Conservation (phyloP, 1,140 invertebrate genomes). For the Zaprionus africanus region DNA sequence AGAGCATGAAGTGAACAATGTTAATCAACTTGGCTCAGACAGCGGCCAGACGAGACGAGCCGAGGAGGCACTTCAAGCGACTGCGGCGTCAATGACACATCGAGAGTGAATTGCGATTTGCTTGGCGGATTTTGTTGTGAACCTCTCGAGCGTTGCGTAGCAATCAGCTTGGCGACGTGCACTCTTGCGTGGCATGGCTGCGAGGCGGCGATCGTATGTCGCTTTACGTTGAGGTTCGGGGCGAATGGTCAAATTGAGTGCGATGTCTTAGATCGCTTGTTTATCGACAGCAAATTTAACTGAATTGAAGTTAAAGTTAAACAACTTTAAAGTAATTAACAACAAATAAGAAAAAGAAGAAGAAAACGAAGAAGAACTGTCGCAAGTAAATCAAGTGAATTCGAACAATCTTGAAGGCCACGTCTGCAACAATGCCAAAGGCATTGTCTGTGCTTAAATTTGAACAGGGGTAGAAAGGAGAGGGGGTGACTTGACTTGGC, state of each 20-base stretch:
- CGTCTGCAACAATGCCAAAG: neutral
- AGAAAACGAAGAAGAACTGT: too few species aligned
- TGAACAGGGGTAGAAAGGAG: too few species aligned
- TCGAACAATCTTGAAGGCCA: neutral
- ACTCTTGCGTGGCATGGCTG: neutral
- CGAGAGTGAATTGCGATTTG: neutral
- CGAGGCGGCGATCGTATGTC: neutral
- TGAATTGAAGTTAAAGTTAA: neutral
- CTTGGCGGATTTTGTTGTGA: neutral
- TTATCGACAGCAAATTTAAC: neutral
- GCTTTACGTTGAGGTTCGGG: neutral
- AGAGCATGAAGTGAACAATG: neutral
- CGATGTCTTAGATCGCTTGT: neutral
- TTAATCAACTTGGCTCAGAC: conserved; percentile 8
- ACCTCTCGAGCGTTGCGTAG: conserved; percentile 3
- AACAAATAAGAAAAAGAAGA: too few species aligned
- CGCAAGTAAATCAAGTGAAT: too few species aligned
- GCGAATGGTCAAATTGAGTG: neutral
- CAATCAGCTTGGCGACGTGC: neutral
- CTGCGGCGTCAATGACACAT: neutral
- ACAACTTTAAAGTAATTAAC: too few species aligned
- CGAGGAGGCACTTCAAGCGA: neutral
- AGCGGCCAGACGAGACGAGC: neutral
- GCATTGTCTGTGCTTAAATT: neutral
- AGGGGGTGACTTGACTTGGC: neutral